phyloP scores from a whole-genome alignment of 2,888 invertebrate genomes.

The Acholoe squamosa region DNA sequence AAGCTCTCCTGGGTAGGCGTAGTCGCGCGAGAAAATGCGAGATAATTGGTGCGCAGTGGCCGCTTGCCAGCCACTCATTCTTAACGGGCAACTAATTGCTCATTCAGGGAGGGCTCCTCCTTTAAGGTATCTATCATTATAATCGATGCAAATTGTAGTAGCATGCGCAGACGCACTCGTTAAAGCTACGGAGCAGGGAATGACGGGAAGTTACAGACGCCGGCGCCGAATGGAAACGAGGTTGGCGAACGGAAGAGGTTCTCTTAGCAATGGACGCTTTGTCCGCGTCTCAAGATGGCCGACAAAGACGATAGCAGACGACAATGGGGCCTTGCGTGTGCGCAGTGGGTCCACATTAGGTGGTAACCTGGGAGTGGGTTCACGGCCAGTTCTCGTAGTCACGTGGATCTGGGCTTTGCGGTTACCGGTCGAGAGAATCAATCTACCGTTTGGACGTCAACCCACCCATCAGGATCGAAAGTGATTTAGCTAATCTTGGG shows the following conservation, averaged over 20 bases:
- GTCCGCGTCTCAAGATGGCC: slow-evolving; percentile 57
- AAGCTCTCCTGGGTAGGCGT: background rate
- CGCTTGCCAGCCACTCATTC: slow-evolving; percentile 30
- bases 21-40: slow-evolving; percentile 48
- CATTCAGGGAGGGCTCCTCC: slow-evolving; percentile 39
- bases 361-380: slow-evolving; percentile 29
- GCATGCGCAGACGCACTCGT: slow-evolving; percentile 46
- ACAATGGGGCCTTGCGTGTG: slow-evolving; percentile 30
- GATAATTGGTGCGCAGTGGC: slow-evolving; percentile 37
- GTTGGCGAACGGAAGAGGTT: slow-evolving; percentile 29
- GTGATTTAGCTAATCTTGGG: slow-evolving; percentile 46
- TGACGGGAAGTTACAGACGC: slow-evolving; percentile 42
- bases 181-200: background rate
- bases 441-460: background rate
- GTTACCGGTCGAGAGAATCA: background rate
- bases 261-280: slow-evolving; percentile 32
- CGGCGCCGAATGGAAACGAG: background rate
- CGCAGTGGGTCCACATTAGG: slow-evolving; percentile 30
- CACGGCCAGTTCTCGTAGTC: slow-evolving; percentile 22
- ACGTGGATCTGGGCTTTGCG: background rate
- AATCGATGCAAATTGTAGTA: slow-evolving; percentile 57
- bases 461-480: background rate
- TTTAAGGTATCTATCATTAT: slow-evolving; percentile 57
- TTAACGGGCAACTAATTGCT: slow-evolving; percentile 45
- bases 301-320: slow-evolving; percentile 35